Evolutionary conservation across 1,140 invertebrate genomes (phyloP).

Genomic region (Anoplophora glabripennis): DNA sequence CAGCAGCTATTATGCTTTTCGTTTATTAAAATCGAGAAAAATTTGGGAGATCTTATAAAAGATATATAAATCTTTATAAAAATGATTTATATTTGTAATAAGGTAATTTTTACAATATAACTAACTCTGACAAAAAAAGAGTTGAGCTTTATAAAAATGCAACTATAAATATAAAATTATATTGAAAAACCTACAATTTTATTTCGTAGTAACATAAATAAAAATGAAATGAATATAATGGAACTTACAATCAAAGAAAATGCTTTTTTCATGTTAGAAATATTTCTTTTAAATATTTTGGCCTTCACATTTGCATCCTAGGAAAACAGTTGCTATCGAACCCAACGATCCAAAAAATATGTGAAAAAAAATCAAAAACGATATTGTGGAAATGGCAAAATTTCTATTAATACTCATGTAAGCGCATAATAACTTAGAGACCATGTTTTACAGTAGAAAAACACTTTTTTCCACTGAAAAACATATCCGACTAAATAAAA

Average conservation of each 20-base stretch:
- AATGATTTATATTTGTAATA: conserved; percentile 12
- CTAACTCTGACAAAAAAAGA: conserved; percentile 6
- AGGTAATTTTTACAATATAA: conserved; percentile 6
- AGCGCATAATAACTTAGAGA: neutral
- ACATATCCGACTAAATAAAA: neutral
- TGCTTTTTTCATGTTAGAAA: neutral
- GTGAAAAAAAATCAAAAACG: neutral
- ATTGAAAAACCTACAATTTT: neutral
- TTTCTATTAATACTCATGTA: no score
- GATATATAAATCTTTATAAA: neutral
- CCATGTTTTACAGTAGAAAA: neutral
- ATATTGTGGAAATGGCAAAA: neutral
- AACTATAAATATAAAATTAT: conserved; percentile 2
- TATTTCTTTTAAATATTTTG: neutral
- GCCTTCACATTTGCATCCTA: neutral
- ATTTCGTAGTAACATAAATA: neutral
- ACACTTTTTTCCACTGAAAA: neutral
- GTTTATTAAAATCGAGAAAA: no score
- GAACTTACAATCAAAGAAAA: conserved; percentile 1
- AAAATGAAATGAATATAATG: conserved; percentile 3
- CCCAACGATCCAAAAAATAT: neutral
- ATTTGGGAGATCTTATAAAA: no score
- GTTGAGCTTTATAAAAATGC: conserved; percentile 1
- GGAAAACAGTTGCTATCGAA: neutral
- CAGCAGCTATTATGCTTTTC: no score